Evolutionary conservation across 2,888 invertebrate species (phyloP).

Genomic region (Drosophila glabriapex): DNA sequence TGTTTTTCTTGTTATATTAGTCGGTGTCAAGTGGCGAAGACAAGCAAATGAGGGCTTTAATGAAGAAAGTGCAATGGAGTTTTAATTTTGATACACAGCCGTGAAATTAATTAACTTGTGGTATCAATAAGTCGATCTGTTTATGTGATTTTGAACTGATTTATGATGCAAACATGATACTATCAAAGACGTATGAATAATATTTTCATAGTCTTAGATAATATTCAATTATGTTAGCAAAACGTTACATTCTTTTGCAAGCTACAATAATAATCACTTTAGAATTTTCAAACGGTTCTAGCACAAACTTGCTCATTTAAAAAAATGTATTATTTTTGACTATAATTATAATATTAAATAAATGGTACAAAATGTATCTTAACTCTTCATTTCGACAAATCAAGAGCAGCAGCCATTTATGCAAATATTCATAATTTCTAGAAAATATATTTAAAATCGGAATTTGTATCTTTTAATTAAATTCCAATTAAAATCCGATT

Average conservation of each 20-base stretch:
- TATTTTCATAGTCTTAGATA: neutral
- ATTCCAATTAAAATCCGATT: constrained; percentile 17
- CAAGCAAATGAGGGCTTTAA: constrained; percentile 9
- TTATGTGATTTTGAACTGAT: neutral
- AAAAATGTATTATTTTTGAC: neutral
- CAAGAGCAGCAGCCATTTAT: neutral
- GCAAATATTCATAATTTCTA: neutral
- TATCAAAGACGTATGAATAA: neutral
- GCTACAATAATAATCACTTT: neutral
- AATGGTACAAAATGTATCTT: neutral
- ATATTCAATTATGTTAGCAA: neutral
- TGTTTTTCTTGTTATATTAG: constrained; percentile 23
- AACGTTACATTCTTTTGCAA: neutral
- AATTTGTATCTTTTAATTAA: constrained; percentile 15
- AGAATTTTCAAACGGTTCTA: neutral
- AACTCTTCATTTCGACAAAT: neutral
- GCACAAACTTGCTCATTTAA: neutral
- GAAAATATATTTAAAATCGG: neutral
- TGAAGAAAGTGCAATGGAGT: constrained; percentile 1
- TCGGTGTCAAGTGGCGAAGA: constrained; percentile 41
- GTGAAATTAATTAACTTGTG: neutral
- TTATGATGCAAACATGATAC: neutral
- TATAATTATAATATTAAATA: neutral
- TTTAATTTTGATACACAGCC: neutral
- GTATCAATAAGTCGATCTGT: neutral